A percentile compares a stretch with the other conserved stretches of the same genome.
Conservation (phyloP, 2,888 invertebrate genomes). For the Apamea monoglypha region DNA sequence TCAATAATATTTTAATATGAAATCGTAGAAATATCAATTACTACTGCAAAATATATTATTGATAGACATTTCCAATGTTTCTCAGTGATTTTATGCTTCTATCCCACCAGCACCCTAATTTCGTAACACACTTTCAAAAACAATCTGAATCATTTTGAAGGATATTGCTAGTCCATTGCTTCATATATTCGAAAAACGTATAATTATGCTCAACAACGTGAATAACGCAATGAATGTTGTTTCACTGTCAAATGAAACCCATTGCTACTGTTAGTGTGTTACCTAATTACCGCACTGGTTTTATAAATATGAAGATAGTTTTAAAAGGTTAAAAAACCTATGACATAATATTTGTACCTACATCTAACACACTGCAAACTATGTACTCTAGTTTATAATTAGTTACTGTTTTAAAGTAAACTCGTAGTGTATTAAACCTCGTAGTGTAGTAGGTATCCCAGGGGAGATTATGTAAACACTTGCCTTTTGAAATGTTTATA, state of each 20-base stretch:
- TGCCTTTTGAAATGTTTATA: not conserved
- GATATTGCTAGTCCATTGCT: too few species aligned
- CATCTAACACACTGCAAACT: conserved; percentile 20
- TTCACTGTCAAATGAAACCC: too few species aligned
- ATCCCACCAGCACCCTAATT: not conserved
- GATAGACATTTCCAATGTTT: not conserved
- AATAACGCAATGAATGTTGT: too few species aligned
- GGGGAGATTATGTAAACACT: not conserved
- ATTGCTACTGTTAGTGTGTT: too few species aligned
- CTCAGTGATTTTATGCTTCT: not conserved
- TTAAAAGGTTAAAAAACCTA: not conserved
- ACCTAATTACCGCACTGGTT: not conserved
- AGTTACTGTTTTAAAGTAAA: not conserved
- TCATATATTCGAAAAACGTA: too few species aligned
- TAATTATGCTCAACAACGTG: too few species aligned
- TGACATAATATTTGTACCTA: conserved; percentile 2
- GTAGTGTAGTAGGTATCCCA: too few species aligned
- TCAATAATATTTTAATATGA: not conserved
- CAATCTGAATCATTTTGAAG: too few species aligned
- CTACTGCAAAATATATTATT: not conserved
- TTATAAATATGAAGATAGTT: not conserved
- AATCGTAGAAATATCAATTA: not conserved
- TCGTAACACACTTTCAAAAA: not conserved
- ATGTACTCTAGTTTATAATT: conserved; percentile 7
- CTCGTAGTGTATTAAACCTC: not conserved